Conservation (phyloP, 2,797 vertebrate species). For the Acanthiza pusilla region DNA sequence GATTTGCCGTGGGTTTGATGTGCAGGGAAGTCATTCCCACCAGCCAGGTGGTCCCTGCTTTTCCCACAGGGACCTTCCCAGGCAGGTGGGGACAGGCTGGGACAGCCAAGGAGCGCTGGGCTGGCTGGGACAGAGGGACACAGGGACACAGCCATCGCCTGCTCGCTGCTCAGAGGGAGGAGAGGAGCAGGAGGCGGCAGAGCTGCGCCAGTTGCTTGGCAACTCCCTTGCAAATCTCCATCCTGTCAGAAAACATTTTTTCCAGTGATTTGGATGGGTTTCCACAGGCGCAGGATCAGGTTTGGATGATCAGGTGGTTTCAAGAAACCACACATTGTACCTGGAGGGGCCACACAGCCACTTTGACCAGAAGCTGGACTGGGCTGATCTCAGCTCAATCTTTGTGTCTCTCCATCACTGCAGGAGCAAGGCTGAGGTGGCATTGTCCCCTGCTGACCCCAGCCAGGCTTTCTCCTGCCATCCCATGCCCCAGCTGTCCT, state of each 20-base stretch:
- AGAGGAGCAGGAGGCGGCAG: conserved; percentile 35
- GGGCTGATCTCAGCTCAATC: background rate
- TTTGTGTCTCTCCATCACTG: background rate
- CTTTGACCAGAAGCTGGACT: background rate
- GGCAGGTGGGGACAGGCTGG: background rate
- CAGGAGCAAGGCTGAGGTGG: background rate
- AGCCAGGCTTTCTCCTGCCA: background rate
- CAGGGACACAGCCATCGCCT: background rate
- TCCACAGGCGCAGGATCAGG: background rate
- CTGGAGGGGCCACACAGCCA: rapidly evolving
- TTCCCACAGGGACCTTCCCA: background rate
- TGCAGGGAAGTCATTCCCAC: background rate
- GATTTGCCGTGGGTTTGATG: rapidly evolving
- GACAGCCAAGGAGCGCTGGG: rapidly evolving
- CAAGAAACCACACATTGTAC: background rate
- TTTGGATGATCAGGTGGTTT: background rate
- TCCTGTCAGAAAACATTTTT: conserved; percentile 44
- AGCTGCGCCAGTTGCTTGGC: conserved; percentile 60
- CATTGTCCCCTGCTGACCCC: background rate
- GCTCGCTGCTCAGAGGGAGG: background rate
- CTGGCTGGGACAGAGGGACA: background rate
- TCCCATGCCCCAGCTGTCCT: background rate
- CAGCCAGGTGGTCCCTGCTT: background rate
- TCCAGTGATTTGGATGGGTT: background rate
- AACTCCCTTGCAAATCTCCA: conserved; percentile 52